phyloP scores from a whole-genome alignment of 2,888 invertebrate species.

The Incurvaria masculella region DNA sequence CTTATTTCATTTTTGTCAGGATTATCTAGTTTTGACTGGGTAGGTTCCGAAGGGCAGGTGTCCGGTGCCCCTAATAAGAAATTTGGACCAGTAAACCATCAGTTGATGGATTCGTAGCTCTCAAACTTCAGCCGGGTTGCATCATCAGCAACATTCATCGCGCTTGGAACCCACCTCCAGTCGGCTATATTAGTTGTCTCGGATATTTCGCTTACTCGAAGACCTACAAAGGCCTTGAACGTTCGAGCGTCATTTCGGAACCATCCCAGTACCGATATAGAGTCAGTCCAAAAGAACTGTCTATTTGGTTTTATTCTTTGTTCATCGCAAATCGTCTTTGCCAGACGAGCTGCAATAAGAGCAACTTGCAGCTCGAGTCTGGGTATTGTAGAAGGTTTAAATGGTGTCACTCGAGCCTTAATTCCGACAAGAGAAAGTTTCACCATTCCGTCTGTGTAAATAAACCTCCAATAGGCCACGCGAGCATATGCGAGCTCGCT shows the following conservation, averaged over 20 bases:
- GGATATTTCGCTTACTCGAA: conserved; percentile 17
- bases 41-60: conserved; percentile 4
- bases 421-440: no score
- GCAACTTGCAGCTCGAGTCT: no score
- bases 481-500: background rate
- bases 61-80: conserved; percentile 4
- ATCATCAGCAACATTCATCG: conserved; percentile 19
- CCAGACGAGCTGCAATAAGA: background rate
- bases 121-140: background rate
- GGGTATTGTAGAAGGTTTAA: no score
- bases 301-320: conserved; percentile 8
- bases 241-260: conserved; percentile 15
- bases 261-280: conserved; percentile 16
- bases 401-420: no score
- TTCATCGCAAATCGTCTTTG: background rate
- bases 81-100: conserved; percentile 11
- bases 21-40: no score
- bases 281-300: conserved; percentile 18
- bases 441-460: no score
- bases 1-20: background rate
- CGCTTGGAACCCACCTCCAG: no score
- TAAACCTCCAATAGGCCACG: no score
- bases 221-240: conserved; percentile 17
- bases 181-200: conserved; percentile 9
- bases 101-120: background rate